Conservation (phyloP, 2,888 invertebrate genomes). For the Tuberolachnus salignus region DNA sequence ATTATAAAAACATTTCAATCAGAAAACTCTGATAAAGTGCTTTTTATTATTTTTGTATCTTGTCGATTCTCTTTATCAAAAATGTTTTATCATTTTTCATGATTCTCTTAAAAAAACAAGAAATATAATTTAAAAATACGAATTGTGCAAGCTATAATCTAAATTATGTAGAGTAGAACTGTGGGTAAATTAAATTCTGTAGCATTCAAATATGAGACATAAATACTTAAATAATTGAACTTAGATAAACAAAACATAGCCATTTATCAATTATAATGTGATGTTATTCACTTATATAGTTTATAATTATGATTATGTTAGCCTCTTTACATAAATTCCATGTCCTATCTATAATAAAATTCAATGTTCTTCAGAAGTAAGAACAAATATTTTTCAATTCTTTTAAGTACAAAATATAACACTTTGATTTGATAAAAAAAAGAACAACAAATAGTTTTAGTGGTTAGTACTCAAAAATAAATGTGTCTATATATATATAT, state of each 20-base stretch:
- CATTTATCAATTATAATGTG: no score
- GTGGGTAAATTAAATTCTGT: background rate
- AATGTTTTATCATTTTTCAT: background rate
- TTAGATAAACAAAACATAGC: conserved; percentile 1
- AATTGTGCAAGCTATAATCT: conserved; percentile 27
- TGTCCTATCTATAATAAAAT: background rate
- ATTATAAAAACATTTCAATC: background rate
- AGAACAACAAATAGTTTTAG: no score
- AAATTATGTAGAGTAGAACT: background rate
- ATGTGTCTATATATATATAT: no score
- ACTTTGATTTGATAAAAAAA: no score
- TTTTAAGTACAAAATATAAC: no score
- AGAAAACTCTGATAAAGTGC: no score
- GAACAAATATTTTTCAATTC: no score
- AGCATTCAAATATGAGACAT: background rate
- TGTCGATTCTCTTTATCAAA: background rate
- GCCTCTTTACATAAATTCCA: background rate
- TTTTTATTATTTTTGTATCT: no score
- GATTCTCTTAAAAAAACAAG: background rate
- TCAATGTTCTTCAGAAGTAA: no score
- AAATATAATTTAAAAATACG: conserved; percentile 22
- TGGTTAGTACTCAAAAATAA: no score
- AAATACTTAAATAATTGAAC: background rate
- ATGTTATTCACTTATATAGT: no score
- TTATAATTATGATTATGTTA: background rate